Percentiles rank a stretch among this genome's conserved stretches.
phyloP scores from a whole-genome alignment of 2,113 vertebrate species.

The Vombatus ursinus region DNA sequence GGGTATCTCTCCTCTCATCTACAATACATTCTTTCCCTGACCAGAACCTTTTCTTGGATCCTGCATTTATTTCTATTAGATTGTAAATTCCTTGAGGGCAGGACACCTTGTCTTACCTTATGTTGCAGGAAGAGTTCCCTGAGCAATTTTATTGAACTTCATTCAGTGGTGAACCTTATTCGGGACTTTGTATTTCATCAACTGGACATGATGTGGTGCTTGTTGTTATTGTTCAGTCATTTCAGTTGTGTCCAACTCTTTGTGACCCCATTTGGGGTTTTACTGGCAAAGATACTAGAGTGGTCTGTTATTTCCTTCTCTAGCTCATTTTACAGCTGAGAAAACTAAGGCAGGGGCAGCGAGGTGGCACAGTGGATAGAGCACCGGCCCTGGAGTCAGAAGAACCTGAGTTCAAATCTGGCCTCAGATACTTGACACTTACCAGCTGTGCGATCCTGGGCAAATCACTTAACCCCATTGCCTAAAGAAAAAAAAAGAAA shows the following conservation, averaged over 20 bases:
- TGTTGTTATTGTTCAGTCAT: not conserved
- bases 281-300: not conserved
- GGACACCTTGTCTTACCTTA: not conserved
- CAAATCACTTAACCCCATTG: too few relatives aligned
- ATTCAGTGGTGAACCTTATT: not conserved
- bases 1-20: not conserved
- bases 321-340: too few relatives aligned
- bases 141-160: not conserved
- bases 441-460: too few relatives aligned
- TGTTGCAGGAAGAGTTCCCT: not conserved
- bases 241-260: not conserved
- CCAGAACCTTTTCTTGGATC: not conserved
- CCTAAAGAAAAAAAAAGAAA: too few relatives aligned
- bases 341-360: too few relatives aligned
- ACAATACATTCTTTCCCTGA: not conserved
- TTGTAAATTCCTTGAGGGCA: not conserved
- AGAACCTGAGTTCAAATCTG: too few relatives aligned
- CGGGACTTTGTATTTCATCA: not conserved
- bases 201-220: not conserved
- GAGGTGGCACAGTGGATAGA: too few relatives aligned
- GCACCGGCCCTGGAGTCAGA: too few relatives aligned
- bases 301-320: not conserved
- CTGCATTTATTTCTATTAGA: not conserved
- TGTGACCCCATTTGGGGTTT: not conserved
- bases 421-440: too few relatives aligned